phyloP scores from a whole-genome alignment of 1,140 invertebrate species.

The Sesamia nonagrioides region DNA sequence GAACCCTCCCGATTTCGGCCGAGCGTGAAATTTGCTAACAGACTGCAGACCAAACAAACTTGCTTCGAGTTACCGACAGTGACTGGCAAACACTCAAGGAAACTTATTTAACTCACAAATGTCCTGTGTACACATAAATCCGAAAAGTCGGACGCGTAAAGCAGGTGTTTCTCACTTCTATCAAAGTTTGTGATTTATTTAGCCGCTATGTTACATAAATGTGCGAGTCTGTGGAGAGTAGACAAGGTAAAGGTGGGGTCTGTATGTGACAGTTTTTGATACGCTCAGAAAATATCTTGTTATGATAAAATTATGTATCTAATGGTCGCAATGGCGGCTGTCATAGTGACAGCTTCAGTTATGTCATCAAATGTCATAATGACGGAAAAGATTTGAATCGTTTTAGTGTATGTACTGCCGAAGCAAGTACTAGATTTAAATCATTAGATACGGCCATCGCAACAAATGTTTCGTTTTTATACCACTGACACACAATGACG shows the following conservation, averaged over 20 bases:
- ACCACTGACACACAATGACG: too few species aligned
- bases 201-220: conserved; percentile 4
- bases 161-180: conserved; percentile 36
- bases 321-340: too few species aligned
- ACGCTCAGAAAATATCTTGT: too few species aligned
- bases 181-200: conserved; percentile 40
- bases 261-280: too few species aligned
- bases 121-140: conserved; percentile 47
- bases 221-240: background rate
- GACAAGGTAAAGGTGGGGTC: background rate
- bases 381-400: too few species aligned
- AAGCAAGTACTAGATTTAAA: too few species aligned
- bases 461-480: too few species aligned
- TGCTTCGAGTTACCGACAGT: conserved; percentile 54
- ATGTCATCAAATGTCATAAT: too few species aligned
- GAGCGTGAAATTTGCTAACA: conserved; percentile 65
- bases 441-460: too few species aligned
- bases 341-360: too few species aligned
- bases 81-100: conserved; percentile 49
- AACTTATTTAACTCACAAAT: conserved; percentile 54
- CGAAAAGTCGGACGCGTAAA: conserved; percentile 34
- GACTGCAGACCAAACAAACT: conserved; percentile 60
- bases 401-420: too few species aligned
- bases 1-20: conserved; percentile 36
- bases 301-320: too few species aligned